Conservation (phyloP, 2,888 invertebrate species). For the Chromoteleia sp. region DNA sequence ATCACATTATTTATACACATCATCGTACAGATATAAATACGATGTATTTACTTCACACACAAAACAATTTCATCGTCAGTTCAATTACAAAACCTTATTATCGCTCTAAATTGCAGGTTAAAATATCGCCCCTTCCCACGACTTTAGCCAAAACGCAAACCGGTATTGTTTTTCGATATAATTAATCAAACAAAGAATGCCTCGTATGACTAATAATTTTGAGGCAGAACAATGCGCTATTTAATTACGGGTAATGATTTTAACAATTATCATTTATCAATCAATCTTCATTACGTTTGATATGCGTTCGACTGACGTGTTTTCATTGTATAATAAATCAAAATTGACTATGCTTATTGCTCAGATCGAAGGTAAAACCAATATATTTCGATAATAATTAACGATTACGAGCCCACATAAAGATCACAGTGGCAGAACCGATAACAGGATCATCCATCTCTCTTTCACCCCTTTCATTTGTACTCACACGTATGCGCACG, state of each 20-base stretch:
- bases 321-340: constrained; percentile 38
- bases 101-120: neutral
- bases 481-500: constrained; percentile 16
- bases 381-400: constrained; percentile 50
- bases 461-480: constrained; percentile 33
- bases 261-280: constrained; percentile 27
- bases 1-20: constrained; percentile 9
- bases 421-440: constrained; percentile 26
- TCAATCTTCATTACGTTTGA: constrained; percentile 33
- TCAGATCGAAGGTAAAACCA: constrained; percentile 13
- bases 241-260: constrained; percentile 36
- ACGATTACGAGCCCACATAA: constrained; percentile 43
- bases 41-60: neutral
- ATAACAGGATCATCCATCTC: constrained; percentile 39
- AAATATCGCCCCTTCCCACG: too few species aligned
- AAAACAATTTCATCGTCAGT: too few species aligned
- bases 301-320: constrained; percentile 16
- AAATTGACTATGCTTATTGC: constrained; percentile 43
- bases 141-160: too few species aligned
- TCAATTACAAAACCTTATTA: too few species aligned
- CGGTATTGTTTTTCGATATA: constrained; percentile 4
- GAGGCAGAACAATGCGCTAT: constrained; percentile 4
- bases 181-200: constrained; percentile 29
- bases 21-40: constrained; percentile 1
- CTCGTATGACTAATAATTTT: neutral